phyloP scores from a whole-genome alignment of 2,113 vertebrate genomes.

The Nibea coibor region DNA sequence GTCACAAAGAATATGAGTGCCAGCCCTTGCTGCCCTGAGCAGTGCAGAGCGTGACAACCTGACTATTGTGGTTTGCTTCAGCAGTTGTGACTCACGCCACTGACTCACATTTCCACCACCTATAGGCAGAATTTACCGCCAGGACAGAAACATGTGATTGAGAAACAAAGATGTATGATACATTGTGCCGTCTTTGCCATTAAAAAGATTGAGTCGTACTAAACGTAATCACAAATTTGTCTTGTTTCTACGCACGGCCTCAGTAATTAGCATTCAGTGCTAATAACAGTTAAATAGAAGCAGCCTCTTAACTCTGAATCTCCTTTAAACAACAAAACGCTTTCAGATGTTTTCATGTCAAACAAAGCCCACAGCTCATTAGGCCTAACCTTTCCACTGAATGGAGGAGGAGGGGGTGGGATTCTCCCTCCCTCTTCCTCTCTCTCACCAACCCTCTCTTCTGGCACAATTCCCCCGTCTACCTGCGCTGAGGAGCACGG shows the following conservation, averaged over 20 bases:
- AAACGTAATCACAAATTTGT: neutral
- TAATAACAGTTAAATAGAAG: neutral
- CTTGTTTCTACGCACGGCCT: neutral
- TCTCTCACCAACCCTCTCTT: neutral
- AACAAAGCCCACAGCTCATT: conserved; percentile 11
- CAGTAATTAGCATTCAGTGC: neutral
- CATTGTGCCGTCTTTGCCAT: too few species aligned
- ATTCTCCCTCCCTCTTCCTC: neutral
- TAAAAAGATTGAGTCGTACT: neutral
- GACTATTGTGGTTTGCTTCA: conserved; percentile 54
- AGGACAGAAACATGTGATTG: conserved; percentile 18
- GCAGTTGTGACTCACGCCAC: conserved; percentile 49
- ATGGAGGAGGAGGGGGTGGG: neutral
- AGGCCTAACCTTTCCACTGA: conserved; percentile 16
- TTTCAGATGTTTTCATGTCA: neutral
- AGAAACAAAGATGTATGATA: too few species aligned
- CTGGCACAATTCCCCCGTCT: neutral
- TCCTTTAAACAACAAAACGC: neutral
- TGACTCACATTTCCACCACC: conserved; percentile 52
- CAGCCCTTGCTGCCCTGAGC: conserved; percentile 42
- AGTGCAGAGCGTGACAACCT: conserved; percentile 51
- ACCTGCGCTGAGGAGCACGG: neutral
- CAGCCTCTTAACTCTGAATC: neutral
- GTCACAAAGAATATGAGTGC: conserved; percentile 61
- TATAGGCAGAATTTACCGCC: conserved; percentile 41